Conservation (phyloP, 92 coral and sea anemone genomes). For the Epizoanthus rinbou region DNA sequence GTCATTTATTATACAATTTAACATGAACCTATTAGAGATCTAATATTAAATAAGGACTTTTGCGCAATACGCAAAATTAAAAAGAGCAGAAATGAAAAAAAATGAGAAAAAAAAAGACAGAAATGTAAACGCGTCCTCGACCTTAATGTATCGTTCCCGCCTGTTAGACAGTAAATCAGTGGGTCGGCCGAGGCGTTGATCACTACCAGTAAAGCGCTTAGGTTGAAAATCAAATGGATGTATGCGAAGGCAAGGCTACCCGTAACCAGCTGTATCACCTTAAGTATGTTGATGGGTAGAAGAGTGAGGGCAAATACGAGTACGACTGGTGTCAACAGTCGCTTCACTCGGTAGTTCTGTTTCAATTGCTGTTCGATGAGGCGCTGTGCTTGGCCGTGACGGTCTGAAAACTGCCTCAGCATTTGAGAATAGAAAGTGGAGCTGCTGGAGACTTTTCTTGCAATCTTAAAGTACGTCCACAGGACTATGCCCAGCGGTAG, state of each 20-base stretch:
- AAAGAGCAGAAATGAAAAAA: too few relatives aligned
- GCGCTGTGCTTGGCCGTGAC: slow-evolving; percentile 16
- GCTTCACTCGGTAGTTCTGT: slow-evolving; percentile 60
- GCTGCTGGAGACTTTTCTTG: slow-evolving; percentile 25
- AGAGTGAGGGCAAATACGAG: slow-evolving; percentile 56
- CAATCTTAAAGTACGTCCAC: slow-evolving; percentile 31
- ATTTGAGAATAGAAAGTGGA: slow-evolving; percentile 17
- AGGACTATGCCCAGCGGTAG: slow-evolving; percentile 21
- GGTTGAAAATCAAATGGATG: slow-evolving; percentile 41
- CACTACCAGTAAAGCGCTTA: slow-evolving; percentile 40
- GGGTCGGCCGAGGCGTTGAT: slow-evolving; percentile 51
- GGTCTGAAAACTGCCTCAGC: slow-evolving; percentile 20
- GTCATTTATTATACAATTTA: too few relatives aligned
- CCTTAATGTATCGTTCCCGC: too few relatives aligned
- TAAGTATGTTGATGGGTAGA: slow-evolving; percentile 53
- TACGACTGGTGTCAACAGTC: slow-evolving; percentile 69
- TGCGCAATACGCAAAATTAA: too few relatives aligned
- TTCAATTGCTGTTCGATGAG: slow-evolving; percentile 44
- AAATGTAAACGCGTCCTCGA: too few relatives aligned
- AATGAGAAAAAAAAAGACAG: too few relatives aligned
- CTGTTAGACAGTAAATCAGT: slow-evolving; percentile 50
- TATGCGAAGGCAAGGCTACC: slow-evolving; percentile 12
- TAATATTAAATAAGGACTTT: too few relatives aligned
- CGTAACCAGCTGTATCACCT: slow-evolving; percentile 21
- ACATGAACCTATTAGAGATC: too few relatives aligned